Evolutionary conservation across 2,113 vertebrate species (phyloP).

Genomic region (Isichthys henryi): DNA sequence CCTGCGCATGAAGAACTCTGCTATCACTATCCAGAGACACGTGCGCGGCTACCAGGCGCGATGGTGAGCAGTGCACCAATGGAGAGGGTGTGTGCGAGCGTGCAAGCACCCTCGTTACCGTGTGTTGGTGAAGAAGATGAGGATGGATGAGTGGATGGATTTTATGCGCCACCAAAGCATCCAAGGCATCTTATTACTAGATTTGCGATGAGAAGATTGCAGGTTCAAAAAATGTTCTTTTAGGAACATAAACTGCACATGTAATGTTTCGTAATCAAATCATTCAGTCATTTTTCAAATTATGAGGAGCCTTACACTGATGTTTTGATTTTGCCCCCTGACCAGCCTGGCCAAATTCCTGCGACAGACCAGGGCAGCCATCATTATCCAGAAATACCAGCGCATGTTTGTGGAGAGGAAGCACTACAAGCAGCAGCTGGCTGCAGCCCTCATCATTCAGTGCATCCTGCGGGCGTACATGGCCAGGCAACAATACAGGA

Average conservation of each 20-base stretch:
- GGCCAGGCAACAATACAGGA: slow-evolving; percentile 69
- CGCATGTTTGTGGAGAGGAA: slow-evolving; percentile 71
- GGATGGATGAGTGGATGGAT: not conserved
- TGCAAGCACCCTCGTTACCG: not conserved
- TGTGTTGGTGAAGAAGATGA: not conserved
- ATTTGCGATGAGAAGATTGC: not conserved
- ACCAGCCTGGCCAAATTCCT: slow-evolving; percentile 74
- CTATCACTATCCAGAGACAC: slow-evolving; percentile 83
- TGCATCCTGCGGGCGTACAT: slow-evolving; percentile 68
- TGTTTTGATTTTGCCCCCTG: not conserved
- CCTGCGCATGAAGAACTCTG: slow-evolving; percentile 76
- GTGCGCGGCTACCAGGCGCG: slow-evolving; percentile 90
- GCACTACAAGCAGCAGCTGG: slow-evolving; percentile 58
- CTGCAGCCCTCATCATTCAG: slow-evolving; percentile 73
- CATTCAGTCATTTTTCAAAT: not conserved
- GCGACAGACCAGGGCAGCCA: slow-evolving; percentile 73
- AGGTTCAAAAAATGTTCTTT: not conserved
- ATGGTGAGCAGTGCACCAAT: slow-evolving; percentile 67
- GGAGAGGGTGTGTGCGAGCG: not conserved
- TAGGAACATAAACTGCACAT: not conserved
- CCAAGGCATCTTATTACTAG: not conserved
- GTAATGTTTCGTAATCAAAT: not conserved
- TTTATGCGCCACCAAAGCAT: not conserved
- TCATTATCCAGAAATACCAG: slow-evolving; percentile 74
- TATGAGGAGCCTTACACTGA: not conserved